phyloP scores from a whole-genome alignment of 2,113 vertebrate species.

The Apus apus region DNA sequence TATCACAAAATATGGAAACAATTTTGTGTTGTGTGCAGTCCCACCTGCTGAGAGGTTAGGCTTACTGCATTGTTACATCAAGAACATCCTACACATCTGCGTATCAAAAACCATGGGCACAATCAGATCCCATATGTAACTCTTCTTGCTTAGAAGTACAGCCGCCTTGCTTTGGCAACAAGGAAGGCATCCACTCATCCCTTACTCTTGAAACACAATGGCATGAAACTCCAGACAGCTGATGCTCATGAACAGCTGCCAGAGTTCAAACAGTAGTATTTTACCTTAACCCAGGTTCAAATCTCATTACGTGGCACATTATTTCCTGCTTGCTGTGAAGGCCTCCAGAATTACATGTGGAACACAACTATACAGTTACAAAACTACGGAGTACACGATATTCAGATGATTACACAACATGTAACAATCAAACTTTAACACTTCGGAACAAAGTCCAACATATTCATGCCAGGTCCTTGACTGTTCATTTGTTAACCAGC shows the following conservation, averaged over 20 bases:
- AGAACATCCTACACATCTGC: not conserved
- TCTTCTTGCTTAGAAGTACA: not conserved
- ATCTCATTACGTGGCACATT: not conserved
- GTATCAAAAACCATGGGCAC: not conserved
- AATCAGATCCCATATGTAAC: not conserved
- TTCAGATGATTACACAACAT: not conserved
- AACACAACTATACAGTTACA: not conserved
- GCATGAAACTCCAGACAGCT: not conserved
- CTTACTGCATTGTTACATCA: not conserved
- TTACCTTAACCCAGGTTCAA: not conserved
- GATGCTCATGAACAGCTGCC: not conserved
- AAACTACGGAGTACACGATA: not conserved
- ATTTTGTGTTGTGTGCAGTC: not conserved
- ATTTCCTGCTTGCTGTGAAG: not conserved
- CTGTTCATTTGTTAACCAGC: not conserved
- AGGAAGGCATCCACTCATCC: not conserved
- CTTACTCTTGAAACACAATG: not conserved
- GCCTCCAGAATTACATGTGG: not conserved
- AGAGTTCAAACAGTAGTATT: not conserved
- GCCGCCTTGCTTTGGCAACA: not conserved
- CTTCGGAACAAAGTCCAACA: conserved; percentile 32
- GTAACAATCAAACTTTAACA: conserved; percentile 9
- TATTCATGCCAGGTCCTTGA: not conserved
- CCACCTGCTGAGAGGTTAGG: not conserved
- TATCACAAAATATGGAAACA: not conserved